These are phyloP conservation scores for Ganaspis sp. DNA, from an alignment of 1,140 invertebrate genomes.

Conservation along the genomic window DNA sequence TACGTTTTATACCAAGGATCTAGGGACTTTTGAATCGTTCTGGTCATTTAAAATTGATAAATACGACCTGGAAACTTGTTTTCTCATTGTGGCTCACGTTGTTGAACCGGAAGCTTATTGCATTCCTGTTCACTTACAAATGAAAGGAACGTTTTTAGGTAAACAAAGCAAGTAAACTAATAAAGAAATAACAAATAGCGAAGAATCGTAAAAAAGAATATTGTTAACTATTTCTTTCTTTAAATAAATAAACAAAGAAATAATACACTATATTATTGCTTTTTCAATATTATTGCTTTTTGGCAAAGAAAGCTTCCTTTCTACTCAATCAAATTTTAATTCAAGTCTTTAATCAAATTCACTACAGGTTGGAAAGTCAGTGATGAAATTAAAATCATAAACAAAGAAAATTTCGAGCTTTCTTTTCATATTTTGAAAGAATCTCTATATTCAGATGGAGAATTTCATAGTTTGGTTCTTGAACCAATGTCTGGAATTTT, in stretches of 20 bases:
- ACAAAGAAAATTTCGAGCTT: conserved; percentile 67
- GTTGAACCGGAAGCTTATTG: conserved; percentile 69
- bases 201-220: no score
- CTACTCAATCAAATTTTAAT: no score
- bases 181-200: no score
- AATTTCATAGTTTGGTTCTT: conserved; percentile 61
- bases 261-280: no score
- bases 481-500: conserved; percentile 67
- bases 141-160: conserved; percentile 67
- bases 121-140: conserved; percentile 54
- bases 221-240: no score
- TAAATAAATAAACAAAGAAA: no score
- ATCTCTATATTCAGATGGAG: conserved; percentile 65
- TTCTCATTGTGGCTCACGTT: conserved; percentile 70
- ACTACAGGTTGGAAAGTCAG: conserved; percentile 54
- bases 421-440: conserved; percentile 62
- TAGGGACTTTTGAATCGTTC: conserved; percentile 71
- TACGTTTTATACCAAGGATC: conserved; percentile 65
- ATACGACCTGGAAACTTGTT: conserved; percentile 65
- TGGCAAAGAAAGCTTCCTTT: no score
- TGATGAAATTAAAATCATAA: conserved; percentile 57
- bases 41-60: conserved; percentile 71
- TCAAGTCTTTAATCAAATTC: no score
- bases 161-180: no score
- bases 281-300: no score